Conservation (phyloP, 2,888 invertebrate genomes). For the Pheosia gnoma region DNA sequence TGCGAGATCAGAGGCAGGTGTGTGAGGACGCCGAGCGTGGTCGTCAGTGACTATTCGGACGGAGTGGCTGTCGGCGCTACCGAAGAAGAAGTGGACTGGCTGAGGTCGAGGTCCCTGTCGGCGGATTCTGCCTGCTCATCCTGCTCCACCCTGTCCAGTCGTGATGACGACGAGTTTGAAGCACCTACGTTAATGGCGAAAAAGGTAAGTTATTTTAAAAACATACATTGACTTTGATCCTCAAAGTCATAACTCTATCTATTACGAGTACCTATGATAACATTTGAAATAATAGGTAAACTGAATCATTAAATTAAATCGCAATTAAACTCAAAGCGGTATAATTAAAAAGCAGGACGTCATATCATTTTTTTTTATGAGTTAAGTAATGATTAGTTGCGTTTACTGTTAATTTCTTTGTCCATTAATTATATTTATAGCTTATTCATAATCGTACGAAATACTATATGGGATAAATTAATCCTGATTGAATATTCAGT, state of each 20-base stretch:
- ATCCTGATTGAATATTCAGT: neutral
- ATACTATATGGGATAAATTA: neutral
- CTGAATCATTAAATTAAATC: no score
- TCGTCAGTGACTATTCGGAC: slow-evolving; percentile 94
- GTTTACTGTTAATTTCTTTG: neutral
- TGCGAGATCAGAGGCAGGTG: slow-evolving; percentile 81
- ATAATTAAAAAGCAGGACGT: no score
- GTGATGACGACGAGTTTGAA: slow-evolving; percentile 86
- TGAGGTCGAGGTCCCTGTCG: slow-evolving; percentile 79
- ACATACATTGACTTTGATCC: neutral
- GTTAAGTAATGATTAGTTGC: neutral
- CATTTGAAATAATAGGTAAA: no score
- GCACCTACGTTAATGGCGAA: slow-evolving; percentile 71
- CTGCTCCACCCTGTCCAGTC: slow-evolving; percentile 89
- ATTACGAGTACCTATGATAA: no score
- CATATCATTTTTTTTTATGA: neutral
- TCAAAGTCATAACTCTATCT: neutral
- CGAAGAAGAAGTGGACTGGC: slow-evolving; percentile 75
- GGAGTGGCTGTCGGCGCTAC: slow-evolving; percentile 80
- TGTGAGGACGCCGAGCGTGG: slow-evolving; percentile 93
- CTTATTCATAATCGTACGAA: neutral
- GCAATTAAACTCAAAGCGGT: no score
- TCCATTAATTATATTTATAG: neutral
- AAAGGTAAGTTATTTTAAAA: slow-evolving; percentile 73
- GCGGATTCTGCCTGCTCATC: slow-evolving; percentile 90